phyloP scores from a whole-genome alignment of 2,888 invertebrate genomes.

The Germaria angustata region DNA sequence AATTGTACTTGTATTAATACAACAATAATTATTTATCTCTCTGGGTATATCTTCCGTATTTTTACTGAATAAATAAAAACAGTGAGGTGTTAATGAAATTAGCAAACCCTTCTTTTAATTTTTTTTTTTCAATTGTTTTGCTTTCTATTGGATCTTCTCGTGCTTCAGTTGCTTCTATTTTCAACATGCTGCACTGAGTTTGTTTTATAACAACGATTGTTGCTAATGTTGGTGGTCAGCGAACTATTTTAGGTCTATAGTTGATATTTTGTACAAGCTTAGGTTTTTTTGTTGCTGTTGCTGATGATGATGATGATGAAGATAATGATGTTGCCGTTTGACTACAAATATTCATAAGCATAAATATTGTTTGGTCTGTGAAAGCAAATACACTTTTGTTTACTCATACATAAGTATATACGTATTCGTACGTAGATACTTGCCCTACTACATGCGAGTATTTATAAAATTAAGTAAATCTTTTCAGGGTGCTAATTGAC shows the following conservation, averaged over 20 bases:
- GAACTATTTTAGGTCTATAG: conserved; percentile 17
- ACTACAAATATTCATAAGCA: conserved; percentile 12
- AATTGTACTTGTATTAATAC: neutral
- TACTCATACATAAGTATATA: neutral
- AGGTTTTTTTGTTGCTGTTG: conserved; percentile 31
- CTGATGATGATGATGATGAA: neutral
- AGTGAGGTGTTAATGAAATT: conserved; percentile 65
- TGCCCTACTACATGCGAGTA: neutral
- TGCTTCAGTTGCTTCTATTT: neutral
- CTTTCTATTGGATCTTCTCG: neutral
- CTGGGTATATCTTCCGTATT: conserved; percentile 52
- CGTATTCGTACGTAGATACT: neutral
- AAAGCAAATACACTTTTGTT: conserved; percentile 48
- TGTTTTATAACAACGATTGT: conserved; percentile 27
- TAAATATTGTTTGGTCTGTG: conserved; percentile 53
- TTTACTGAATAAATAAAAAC: conserved; percentile 54
- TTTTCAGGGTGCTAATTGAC: conserved; percentile 63
- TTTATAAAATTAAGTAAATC: conserved; percentile 41
- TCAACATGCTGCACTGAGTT: conserved; percentile 38
- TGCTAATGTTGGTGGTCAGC: conserved; percentile 7
- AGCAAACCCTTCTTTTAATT: conserved; percentile 58
- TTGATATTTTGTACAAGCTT: conserved; percentile 17
- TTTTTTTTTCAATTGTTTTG: neutral
- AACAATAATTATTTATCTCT: neutral
- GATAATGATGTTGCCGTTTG: neutral